Base-by-base conservation (phyloP, 2,888 invertebrate genomes). In the Rhabditophanes sp. region DNA sequence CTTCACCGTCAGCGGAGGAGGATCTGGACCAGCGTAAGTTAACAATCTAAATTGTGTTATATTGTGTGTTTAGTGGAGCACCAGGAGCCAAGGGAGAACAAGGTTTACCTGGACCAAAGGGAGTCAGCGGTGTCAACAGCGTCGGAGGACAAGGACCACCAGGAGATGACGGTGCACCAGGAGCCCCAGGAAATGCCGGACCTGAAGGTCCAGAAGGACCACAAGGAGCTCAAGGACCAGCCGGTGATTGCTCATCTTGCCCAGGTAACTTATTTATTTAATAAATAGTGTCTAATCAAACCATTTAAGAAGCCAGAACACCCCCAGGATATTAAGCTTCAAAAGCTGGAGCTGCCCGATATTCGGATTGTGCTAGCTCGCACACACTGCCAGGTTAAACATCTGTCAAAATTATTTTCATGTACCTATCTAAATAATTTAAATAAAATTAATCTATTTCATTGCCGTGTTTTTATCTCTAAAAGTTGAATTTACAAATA, bases 301-400 rank as follows among this genome's bases (percentile, higher is more conserved):
- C 16, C 37, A 34, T 33, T 30, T 33, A 18, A 36, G 50, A 30
- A 50, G 51, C 33, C 53, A 39, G 54, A 32, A 54, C 54, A 18
- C 53, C 54, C 24, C 54, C 54, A 34, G 54, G 54, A 34, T 54
- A 54, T 44, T 54, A 48, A 44, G 44, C 31, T 19, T 23, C 12
- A 15, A n/a, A n/a, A n/a, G n/a, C n/a, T n/a, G n/a, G n/a, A n/a
- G n/a, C n/a, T n/a, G n/a, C n/a, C n/a, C n/a, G n/a, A n/a, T n/a
- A n/a, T n/a, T n/a, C n/a, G n/a, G n/a, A n/a, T n/a, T n/a, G n/a
- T n/a, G n/a, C n/a, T n/a, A n/a, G n/a, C n/a, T n/a, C n/a, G n/a
- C n/a, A n/a, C n/a, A n/a, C n/a, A n/a, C n/a, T n/a, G n/a, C n/a
- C n/a, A n/a, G n/a, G n/a, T n/a, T n/a, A n/a, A n/a, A n/a, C n/a